phyloP scores from a whole-genome alignment of 2,113 vertebrate genomes.

The Petrocephalus microphthalmus region DNA sequence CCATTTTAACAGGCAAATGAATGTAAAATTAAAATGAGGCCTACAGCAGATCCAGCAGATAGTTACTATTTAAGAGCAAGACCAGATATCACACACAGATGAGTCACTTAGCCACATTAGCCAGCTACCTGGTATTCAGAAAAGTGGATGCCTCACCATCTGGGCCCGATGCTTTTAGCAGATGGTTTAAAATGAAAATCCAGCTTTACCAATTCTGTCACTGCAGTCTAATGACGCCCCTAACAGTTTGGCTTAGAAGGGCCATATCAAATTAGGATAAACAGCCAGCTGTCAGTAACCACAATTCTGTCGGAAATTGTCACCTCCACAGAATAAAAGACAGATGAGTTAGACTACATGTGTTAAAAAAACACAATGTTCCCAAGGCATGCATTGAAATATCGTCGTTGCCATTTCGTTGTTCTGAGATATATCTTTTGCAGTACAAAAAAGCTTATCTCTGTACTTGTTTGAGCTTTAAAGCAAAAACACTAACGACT shows the following conservation, averaged over 20 bases:
- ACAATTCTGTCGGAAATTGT: background rate
- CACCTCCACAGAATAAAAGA: background rate
- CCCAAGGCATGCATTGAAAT: background rate
- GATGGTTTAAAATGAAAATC: background rate
- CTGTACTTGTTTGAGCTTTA: background rate
- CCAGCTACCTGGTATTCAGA: conserved; percentile 10
- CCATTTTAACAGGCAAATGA: background rate
- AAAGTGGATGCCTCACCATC: background rate
- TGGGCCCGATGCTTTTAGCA: background rate
- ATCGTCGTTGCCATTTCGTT: background rate
- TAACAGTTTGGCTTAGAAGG: background rate
- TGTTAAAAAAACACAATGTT: conserved; percentile 1
- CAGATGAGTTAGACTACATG: background rate
- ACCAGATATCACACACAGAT: background rate
- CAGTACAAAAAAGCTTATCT: background rate
- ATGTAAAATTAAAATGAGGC: background rate
- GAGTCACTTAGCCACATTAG: background rate
- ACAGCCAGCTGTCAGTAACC: background rate
- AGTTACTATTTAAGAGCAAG: background rate
- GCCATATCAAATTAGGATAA: background rate
- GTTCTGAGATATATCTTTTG: background rate
- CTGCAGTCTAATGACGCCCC: background rate
- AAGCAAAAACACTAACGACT: background rate
- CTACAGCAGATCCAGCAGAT: background rate
- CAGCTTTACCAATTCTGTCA: background rate